Evolutionary conservation across 2,797 vertebrate species (phyloP).

Genomic region (Chrosomus eos): DNA sequence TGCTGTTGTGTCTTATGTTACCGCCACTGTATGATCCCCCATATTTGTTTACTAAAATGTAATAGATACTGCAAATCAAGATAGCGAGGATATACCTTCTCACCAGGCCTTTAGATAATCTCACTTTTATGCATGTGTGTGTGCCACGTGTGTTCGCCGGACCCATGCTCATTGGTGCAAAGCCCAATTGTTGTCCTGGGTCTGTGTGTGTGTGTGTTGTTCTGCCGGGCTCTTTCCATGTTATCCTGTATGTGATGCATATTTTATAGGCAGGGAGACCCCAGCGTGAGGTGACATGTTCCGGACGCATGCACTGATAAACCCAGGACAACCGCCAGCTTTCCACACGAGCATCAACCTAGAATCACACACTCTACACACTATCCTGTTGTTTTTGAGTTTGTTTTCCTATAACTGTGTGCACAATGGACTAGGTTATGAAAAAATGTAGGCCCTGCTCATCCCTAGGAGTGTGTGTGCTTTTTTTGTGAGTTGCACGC

Average conservation of each 20-base stretch:
- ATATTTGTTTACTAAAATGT: conserved; percentile 46
- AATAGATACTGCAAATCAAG: conserved; percentile 43
- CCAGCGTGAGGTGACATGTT: conserved; percentile 56
- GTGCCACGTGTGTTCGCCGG: background rate
- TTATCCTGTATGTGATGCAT: conserved; percentile 59
- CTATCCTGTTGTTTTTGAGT: background rate
- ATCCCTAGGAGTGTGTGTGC: background rate
- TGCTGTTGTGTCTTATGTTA: conserved; percentile 35
- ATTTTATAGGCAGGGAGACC: conserved; percentile 59
- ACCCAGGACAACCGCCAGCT: conserved; percentile 55
- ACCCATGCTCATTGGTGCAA: conserved; percentile 31
- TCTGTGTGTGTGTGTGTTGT: conserved; percentile 43
- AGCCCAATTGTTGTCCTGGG: conserved; percentile 34
- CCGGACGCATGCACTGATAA: conserved; percentile 53
- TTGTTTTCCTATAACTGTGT: background rate
- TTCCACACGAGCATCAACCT: conserved; percentile 40
- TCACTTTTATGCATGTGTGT: conserved; percentile 6
- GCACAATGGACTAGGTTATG: background rate
- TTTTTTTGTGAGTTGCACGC: background rate
- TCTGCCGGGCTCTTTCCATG: conserved; percentile 35
- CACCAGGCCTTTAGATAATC: background rate
- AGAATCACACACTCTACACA: conserved; percentile 13
- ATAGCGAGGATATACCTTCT: conserved; percentile 36
- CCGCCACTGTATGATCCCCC: conserved; percentile 3
- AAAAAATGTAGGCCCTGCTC: background rate